Evolutionary conservation across 2,797 vertebrate genomes (phyloP).

Genomic region (Ctenopoma kingsleyae): DNA sequence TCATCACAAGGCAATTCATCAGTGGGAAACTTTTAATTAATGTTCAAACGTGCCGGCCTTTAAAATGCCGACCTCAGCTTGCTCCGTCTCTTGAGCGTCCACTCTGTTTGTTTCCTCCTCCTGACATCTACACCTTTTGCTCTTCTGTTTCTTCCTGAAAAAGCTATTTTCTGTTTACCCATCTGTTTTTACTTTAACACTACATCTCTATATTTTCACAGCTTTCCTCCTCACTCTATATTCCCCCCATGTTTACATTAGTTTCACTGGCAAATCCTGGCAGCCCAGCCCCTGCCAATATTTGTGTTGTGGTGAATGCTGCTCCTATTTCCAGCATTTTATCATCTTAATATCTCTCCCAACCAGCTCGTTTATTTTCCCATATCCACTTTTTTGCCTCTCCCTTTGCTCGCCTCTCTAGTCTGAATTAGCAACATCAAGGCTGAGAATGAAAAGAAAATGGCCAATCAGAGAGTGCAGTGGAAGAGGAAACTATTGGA

Average conservation of each 20-base stretch:
- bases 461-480: conserved; percentile 38
- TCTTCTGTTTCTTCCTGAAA: conserved; percentile 35
- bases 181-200: conserved; percentile 43
- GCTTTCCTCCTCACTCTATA: conserved; percentile 64
- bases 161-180: conserved; percentile 52
- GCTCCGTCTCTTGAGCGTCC: conserved; percentile 23
- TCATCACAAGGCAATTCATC: conserved; percentile 89
- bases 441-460: conserved; percentile 64
- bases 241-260: conserved; percentile 72
- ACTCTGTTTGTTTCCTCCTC: conserved; percentile 45
- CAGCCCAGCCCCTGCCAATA: conserved; percentile 51
- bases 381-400: neutral
- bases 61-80: conserved; percentile 67
- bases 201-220: conserved; percentile 56
- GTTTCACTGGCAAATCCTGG: conserved; percentile 57
- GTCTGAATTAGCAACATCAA: conserved; percentile 64
- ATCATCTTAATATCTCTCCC: conserved; percentile 54
- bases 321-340: conserved; percentile 57
- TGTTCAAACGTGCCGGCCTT: conserved; percentile 83
- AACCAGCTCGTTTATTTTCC: conserved; percentile 45
- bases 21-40: conserved; percentile 90
- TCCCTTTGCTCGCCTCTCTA: conserved; percentile 24
- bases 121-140: conserved; percentile 25
- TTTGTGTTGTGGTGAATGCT: conserved; percentile 61
- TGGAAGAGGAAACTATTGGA: conserved; percentile 36